Evolutionary conservation across 2,113 vertebrate genomes (phyloP).

Genomic region (Gymnobelideus leadbeateri): DNA sequence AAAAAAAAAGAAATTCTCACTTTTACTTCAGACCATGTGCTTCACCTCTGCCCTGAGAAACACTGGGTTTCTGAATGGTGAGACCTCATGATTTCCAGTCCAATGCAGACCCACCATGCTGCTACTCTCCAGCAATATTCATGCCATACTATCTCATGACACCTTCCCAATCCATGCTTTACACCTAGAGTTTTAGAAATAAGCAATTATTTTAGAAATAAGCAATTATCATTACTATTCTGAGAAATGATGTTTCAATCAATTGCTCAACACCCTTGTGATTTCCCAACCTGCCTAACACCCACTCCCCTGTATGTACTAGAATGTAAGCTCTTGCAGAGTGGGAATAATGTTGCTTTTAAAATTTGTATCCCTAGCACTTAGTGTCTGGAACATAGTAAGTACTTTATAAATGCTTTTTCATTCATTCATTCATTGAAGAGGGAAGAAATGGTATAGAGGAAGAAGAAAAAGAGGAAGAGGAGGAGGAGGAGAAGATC

Average conservation of each 20-base stretch:
- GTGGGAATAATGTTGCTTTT: background rate
- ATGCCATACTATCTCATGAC: background rate
- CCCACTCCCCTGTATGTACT: background rate
- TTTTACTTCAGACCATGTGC: background rate
- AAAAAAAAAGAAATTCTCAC: background rate
- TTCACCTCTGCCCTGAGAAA: background rate
- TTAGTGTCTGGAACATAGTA: background rate
- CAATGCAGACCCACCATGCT: background rate
- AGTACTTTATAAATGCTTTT: constrained; percentile 14
- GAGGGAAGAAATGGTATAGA: background rate
- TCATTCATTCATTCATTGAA: background rate
- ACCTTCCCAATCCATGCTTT: background rate
- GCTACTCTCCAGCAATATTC: background rate
- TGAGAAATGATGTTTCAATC: background rate
- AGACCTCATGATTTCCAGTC: background rate
- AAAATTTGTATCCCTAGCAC: background rate
- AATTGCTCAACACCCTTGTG: background rate
- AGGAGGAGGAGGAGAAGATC: background rate
- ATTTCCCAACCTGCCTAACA: background rate
- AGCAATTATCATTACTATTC: background rate
- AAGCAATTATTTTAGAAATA: background rate
- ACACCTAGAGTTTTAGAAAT: background rate
- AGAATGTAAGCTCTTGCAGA: background rate
- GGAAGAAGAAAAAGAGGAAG: too few relatives aligned
- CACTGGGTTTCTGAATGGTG: background rate